Evolutionary conservation across 2,888 invertebrate genomes (phyloP).

Genomic region (Platycheirus albimanus): DNA sequence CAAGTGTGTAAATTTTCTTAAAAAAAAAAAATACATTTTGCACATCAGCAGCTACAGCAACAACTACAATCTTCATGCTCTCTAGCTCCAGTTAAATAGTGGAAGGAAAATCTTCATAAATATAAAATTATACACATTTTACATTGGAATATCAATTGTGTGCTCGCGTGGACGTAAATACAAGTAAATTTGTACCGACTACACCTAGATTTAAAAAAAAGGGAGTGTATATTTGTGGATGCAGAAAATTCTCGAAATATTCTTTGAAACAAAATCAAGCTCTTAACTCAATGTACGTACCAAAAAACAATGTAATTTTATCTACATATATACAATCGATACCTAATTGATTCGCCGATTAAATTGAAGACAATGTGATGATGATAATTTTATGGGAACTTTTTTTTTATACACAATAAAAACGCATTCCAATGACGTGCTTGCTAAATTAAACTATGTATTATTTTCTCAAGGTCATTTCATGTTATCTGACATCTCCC

Average conservation of each 20-base stretch:
- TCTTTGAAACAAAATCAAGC: slow-evolving; percentile 18
- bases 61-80: not conserved
- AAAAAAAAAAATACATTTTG: slow-evolving; percentile 32
- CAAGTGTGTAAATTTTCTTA: slow-evolving; percentile 36
- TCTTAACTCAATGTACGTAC: slow-evolving; percentile 51
- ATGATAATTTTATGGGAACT: not conserved
- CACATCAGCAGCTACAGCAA: slow-evolving; percentile 22
- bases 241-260: slow-evolving; percentile 14
- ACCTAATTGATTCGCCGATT: slow-evolving; percentile 46
- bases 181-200: slow-evolving; percentile 4
- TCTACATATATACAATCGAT: not conserved
- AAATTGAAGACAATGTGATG: slow-evolving; percentile 48
- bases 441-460: no score
- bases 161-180: slow-evolving; percentile 4
- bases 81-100: slow-evolving; percentile 1
- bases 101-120: slow-evolving; percentile 51
- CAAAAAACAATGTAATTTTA: not conserved
- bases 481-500: no score
- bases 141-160: slow-evolving; percentile 8
- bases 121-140: slow-evolving; percentile 24
- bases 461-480: no score
- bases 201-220: slow-evolving; percentile 9
- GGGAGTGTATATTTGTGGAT: slow-evolving; percentile 40
- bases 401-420: no score
- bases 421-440: no score